These are phyloP conservation scores for Condylura cristata DNA, from an alignment of 2,113 vertebrate species.

Conservation along the genomic window DNA sequence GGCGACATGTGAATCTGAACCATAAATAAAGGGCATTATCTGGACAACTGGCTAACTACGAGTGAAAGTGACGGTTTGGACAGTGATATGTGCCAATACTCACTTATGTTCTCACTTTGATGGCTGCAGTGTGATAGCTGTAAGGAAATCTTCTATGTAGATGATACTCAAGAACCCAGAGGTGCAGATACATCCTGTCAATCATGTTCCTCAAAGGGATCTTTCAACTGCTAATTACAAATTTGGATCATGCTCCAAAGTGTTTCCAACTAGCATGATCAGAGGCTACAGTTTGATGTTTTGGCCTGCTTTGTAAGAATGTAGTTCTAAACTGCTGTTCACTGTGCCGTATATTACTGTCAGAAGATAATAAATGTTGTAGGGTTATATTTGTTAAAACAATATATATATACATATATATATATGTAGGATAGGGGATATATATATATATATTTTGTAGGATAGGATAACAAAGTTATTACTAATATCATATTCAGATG, in stretches of 20 bases:
- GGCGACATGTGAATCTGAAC: not conserved
- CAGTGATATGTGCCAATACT: not conserved
- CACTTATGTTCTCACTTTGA: not conserved
- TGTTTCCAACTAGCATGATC: too few relatives aligned
- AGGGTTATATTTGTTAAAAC: too few relatives aligned
- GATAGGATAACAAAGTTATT: not conserved
- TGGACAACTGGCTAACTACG: not conserved
- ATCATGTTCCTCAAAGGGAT: not conserved
- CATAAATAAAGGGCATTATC: not conserved
- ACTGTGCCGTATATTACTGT: too few relatives aligned
- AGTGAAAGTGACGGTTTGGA: not conserved
- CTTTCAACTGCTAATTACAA: not conserved
- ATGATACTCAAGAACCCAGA: not conserved
- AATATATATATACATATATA: too few relatives aligned
- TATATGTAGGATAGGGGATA: too few relatives aligned
- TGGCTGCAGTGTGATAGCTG: too few relatives aligned
- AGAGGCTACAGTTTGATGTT: too few relatives aligned
- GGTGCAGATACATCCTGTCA: not conserved
- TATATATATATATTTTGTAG: too few relatives aligned
- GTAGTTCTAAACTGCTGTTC: too few relatives aligned
- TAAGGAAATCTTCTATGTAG: not conserved
- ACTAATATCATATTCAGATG: not conserved
- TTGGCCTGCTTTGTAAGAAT: too few relatives aligned
- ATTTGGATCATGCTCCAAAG: too few relatives aligned
- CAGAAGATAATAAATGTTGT: too few relatives aligned